Percentiles rank a stretch among this genome's conserved stretches.
phyloP scores from a whole-genome alignment of 2,113 vertebrate species.

The Epinephelus cyanopodus region DNA sequence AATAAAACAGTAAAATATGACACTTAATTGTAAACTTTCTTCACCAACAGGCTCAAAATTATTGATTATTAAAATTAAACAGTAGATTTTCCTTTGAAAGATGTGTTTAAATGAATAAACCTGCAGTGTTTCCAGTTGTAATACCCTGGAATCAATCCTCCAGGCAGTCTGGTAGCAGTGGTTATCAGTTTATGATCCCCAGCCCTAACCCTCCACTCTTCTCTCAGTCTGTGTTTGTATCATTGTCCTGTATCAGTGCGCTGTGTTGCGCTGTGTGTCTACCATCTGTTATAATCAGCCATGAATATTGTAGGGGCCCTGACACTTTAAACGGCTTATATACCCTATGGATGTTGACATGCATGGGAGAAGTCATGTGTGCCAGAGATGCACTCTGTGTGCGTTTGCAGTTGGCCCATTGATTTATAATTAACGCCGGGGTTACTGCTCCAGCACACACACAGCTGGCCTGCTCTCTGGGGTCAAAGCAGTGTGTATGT shows the following conservation, averaged over 20 bases:
- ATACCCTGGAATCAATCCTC: slow-evolving; percentile 20
- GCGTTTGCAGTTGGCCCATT: slow-evolving; percentile 81
- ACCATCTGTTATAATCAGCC: slow-evolving; percentile 77
- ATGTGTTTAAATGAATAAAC: neutral
- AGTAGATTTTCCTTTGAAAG: neutral
- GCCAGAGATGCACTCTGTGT: slow-evolving; percentile 73
- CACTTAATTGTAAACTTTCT: neutral
- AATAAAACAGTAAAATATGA: neutral
- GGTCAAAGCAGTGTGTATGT: slow-evolving; percentile 62
- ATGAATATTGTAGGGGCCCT: slow-evolving; percentile 75
- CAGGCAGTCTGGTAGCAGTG: neutral
- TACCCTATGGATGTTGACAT: slow-evolving; percentile 77
- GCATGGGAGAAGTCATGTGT: slow-evolving; percentile 76
- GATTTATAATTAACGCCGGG: slow-evolving; percentile 81
- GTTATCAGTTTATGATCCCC: slow-evolving; percentile 33
- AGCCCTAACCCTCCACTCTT: slow-evolving; percentile 11
- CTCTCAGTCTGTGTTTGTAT: slow-evolving; percentile 40
- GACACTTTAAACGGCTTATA: slow-evolving; percentile 71
- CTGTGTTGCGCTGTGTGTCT: slow-evolving; percentile 53
- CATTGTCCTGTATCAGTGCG: slow-evolving; percentile 70
- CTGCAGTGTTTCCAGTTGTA: slow-evolving; percentile 9
- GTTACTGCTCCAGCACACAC: slow-evolving; percentile 76
- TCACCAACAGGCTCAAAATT: too few species aligned
- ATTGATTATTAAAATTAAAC: neutral
- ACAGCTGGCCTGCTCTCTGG: slow-evolving; percentile 79